Conservation (phyloP, 2,888 invertebrate genomes). For the Acleris emargana region DNA sequence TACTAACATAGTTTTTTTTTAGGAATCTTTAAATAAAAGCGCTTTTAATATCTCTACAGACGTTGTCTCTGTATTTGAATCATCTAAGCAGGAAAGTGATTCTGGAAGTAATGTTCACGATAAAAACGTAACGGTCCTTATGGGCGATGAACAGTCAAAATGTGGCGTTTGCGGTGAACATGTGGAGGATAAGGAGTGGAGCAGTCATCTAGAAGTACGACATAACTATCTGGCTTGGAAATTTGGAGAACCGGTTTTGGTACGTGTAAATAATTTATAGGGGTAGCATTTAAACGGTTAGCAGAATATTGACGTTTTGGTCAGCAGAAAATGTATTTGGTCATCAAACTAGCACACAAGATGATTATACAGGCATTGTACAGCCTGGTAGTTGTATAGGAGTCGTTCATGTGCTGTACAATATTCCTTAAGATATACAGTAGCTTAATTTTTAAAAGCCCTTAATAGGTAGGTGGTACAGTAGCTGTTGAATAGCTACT, state of each 20-base stretch:
- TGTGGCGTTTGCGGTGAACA: conserved; percentile 12
- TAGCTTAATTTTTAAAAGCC: too few relatives aligned
- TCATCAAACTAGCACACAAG: too few relatives aligned
- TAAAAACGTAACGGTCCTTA: neutral
- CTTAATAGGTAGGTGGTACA: too few relatives aligned
- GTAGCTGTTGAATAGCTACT: too few relatives aligned
- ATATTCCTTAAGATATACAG: too few relatives aligned
- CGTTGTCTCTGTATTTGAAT: neutral
- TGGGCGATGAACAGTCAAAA: neutral
- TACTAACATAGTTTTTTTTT: neutral
- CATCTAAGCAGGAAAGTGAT: neutral
- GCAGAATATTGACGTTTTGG: too few relatives aligned
- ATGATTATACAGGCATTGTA: too few relatives aligned
- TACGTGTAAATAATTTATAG: conserved; percentile 14
- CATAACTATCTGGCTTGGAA: conserved; percentile 25
- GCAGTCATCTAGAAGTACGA: conserved; percentile 2
- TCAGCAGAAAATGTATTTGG: too few relatives aligned
- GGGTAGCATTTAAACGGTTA: too few relatives aligned
- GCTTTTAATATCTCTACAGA: neutral
- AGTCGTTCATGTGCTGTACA: too few relatives aligned
- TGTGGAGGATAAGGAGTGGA: conserved; percentile 9
- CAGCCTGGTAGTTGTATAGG: too few relatives aligned
- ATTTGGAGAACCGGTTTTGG: conserved; percentile 23
- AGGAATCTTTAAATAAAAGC: conserved; percentile 10
- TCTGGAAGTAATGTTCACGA: neutral